Conservation (phyloP, 2,797 vertebrate species). For the Parauchenoglanis punctatus region DNA sequence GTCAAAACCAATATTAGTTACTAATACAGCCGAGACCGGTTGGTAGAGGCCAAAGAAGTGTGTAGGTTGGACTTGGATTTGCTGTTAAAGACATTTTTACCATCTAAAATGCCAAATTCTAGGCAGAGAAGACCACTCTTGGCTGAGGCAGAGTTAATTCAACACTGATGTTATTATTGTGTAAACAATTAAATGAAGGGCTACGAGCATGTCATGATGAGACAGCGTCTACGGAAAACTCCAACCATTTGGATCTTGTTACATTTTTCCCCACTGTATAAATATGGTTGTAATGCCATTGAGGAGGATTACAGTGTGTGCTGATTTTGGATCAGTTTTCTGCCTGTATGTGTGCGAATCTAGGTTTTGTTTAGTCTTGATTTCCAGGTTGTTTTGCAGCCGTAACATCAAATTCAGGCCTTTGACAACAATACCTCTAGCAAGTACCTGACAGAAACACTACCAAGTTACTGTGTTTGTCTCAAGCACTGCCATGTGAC, state of each 20-base stretch:
- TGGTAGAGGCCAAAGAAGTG: neutral
- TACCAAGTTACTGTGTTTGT: neutral
- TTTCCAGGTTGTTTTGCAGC: conserved; percentile 1
- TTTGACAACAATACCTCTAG: neutral
- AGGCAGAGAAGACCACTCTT: neutral
- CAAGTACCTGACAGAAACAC: conserved; percentile 8
- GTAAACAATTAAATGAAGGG: conserved; percentile 26
- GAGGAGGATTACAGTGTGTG: neutral
- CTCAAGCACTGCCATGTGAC: neutral
- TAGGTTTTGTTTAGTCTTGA: conserved; percentile 18
- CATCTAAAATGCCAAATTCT: neutral
- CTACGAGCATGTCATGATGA: conserved; percentile 11
- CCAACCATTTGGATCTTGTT: conserved; percentile 8
- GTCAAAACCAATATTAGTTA: conserved; percentile 5
- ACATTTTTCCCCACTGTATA: neutral
- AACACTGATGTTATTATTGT: conserved; percentile 14
- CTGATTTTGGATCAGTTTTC: neutral
- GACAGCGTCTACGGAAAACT: conserved; percentile 2
- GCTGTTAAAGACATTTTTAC: conserved; percentile 29
- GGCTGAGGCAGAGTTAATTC: conserved; percentile 24
- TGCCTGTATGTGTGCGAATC: neutral
- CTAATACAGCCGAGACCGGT: conserved; percentile 6
- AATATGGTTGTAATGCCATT: conserved; percentile 17
- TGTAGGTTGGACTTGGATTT: conserved; percentile 9
- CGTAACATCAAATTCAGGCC: neutral